Base-by-base conservation (phyloP, 2,888 invertebrate genomes). In the Nemapogon koenigi region DNA sequence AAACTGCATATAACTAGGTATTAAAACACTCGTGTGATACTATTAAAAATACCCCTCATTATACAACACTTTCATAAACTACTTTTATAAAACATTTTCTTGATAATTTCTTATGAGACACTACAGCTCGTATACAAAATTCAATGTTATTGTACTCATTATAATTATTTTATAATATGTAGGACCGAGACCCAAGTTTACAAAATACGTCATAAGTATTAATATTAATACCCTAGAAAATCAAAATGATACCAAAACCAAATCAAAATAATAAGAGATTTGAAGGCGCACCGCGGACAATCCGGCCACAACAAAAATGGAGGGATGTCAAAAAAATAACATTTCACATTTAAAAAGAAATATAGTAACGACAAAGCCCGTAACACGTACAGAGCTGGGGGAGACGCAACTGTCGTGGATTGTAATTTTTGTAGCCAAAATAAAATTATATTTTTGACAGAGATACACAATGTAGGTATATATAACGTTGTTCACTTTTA, bases 241-340 rank as follows among this genome's bases (percentile, higher is more conserved):
- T 22, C 22, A 7, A 22, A 22, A 22, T 6, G 6, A 6, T 22
- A 22, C 22, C 6, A 7, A 7, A 10, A 7, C 22, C 10, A 22
- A 22, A 22, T 22, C 22, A 22, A 22, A 22, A 22, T 22, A 22
- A 7, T 22, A 22, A 22, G 16, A 10, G 13, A 33, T n/a, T 33
- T 19, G 19, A 19, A 13, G n/a, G 33, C n/a, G 19, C 14, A 17
- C 28, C 28, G 28, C 11, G 28, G 11, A 28, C 11, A 4, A 28
- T 28, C 28, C 11, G 3, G 19, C 4, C 33, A 19, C n/a, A 19
- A 19, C 11, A 18, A 18, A 33, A 33, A 33, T n/a, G 18, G 42
- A 48, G 49, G 55, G 59, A 63, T 72, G 73, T 72, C 73, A 72
- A 59, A 72, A 71, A 70, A 72, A 72, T 72, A 69, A 61, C 66